phyloP scores from a whole-genome alignment of 2,797 vertebrate genomes.

The Sciaenops ocellatus region DNA sequence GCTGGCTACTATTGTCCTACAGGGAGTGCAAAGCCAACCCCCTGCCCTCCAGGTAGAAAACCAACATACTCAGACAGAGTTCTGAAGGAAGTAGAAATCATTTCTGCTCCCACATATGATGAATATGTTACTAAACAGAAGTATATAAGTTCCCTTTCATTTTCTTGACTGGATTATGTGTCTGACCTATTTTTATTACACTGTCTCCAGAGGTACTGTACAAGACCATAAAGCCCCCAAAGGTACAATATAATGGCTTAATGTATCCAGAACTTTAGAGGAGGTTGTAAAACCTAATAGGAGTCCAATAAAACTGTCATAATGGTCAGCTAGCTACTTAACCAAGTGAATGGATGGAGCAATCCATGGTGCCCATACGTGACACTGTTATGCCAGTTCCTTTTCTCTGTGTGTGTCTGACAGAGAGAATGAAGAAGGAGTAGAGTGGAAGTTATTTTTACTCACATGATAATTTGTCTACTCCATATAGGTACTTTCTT shows the following conservation, averaged over 20 bases:
- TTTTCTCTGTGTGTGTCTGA: conserved; percentile 10
- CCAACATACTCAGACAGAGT: neutral
- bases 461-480: conserved; percentile 41
- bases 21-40: conserved; percentile 80
- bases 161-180: conserved; percentile 20
- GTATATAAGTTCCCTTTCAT: neutral
- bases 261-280: conserved; percentile 55
- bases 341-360: conserved; percentile 42
- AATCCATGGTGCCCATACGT: neutral
- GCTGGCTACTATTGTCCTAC: conserved; percentile 86
- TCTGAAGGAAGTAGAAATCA: neutral
- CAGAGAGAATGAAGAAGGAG: neutral
- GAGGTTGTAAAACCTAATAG: conserved; percentile 62
- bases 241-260: conserved; percentile 40
- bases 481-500: conserved; percentile 85
- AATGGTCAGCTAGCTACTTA: conserved; percentile 52
- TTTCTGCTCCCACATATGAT: neutral
- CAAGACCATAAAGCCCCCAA: conserved; percentile 36
- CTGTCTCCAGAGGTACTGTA: conserved; percentile 19
- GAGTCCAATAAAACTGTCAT: conserved; percentile 65
- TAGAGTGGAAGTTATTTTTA: conserved; percentile 15
- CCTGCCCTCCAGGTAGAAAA: conserved; percentile 86
- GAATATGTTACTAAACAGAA: conserved; percentile 1
- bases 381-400: conserved; percentile 11
- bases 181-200: conserved; percentile 52